Percentiles rank a stretch among this genome's conserved stretches.
Evolutionary conservation across 2,888 invertebrate genomes (phyloP).

Genomic region (Colletes collaris): DNA sequence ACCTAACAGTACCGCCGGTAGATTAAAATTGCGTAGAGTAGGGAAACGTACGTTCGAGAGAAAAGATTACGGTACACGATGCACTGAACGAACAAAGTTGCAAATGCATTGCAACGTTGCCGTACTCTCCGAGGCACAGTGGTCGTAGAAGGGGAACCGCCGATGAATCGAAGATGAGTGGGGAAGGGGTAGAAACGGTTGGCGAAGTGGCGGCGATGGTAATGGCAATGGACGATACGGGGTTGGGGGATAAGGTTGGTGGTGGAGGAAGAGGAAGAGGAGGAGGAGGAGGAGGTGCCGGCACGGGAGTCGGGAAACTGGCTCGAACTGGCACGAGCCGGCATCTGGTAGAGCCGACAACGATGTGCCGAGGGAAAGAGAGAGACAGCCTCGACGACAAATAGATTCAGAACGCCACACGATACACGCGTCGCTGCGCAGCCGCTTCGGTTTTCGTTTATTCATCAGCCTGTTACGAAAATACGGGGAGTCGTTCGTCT

Average conservation of each 20-base stretch:
- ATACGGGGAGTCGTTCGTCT: conserved; percentile 11
- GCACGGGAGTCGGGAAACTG: conserved; percentile 72
- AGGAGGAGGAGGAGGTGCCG: conserved; percentile 44
- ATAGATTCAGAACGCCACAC: conserved; percentile 69
- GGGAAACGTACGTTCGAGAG: neutral
- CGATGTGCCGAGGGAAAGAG: conserved; percentile 46
- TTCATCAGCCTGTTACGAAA: conserved; percentile 11
- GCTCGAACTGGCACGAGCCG: conserved; percentile 78
- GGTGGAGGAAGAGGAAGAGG: conserved; percentile 46
- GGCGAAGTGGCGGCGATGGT: conserved; percentile 43
- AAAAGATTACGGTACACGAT: neutral
- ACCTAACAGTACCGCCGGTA: no score
- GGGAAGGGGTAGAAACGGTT: conserved; percentile 25
- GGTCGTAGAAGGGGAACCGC: conserved; percentile 31
- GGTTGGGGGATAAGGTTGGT: conserved; percentile 14
- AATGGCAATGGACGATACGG: conserved; percentile 56
- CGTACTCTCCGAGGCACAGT: conserved; percentile 14
- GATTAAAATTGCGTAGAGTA: neutral
- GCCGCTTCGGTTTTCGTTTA: conserved; percentile 42
- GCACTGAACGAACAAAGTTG: conserved; percentile 5
- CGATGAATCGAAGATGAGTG: conserved; percentile 36
- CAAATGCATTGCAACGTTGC: conserved; percentile 54
- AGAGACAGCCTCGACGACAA: conserved; percentile 55
- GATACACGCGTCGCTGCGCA: conserved; percentile 58
- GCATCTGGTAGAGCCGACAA: conserved; percentile 66